Percentiles rank a stretch among this genome's conserved stretches.
Evolutionary conservation across 2,113 vertebrate species (phyloP).

Genomic region (Protomyctophum bolini): DNA sequence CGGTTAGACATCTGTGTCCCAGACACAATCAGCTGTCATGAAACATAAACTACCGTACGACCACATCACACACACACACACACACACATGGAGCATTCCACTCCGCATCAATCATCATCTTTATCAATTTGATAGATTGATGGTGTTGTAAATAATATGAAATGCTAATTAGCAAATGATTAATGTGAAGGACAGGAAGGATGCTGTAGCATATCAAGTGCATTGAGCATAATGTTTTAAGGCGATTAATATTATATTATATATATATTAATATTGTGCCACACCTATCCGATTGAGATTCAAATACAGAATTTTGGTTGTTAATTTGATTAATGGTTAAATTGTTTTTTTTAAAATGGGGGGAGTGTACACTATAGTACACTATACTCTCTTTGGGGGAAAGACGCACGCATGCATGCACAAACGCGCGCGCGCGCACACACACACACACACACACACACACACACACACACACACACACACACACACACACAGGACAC

Average conservation of each 20-base stretch:
- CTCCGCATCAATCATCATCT: constrained; percentile 32
- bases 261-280: too few relatives aligned
- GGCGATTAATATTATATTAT: too few relatives aligned
- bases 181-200: too few relatives aligned
- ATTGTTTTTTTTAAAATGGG: too few relatives aligned
- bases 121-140: background rate
- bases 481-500: constrained; percentile 40
- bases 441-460: constrained; percentile 6
- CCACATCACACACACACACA: constrained; percentile 43
- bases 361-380: too few relatives aligned
- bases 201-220: too few relatives aligned
- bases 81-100: constrained; percentile 27
- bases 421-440: constrained; percentile 1
- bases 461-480: constrained; percentile 10
- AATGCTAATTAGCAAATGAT: too few relatives aligned
- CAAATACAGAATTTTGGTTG: too few relatives aligned
- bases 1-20: constrained; percentile 54
- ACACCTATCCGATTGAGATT: too few relatives aligned
- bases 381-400: too few relatives aligned
- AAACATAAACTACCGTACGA: constrained; percentile 51
- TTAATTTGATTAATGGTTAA: too few relatives aligned
- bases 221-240: too few relatives aligned
- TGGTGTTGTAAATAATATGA: background rate
- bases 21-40: constrained; percentile 56
- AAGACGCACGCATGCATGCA: background rate